Evolutionary conservation across 2,888 invertebrate genomes (phyloP), one percentile per base, ranked within the genome.

Genomic region (Hyposoter dolosus): DNA sequence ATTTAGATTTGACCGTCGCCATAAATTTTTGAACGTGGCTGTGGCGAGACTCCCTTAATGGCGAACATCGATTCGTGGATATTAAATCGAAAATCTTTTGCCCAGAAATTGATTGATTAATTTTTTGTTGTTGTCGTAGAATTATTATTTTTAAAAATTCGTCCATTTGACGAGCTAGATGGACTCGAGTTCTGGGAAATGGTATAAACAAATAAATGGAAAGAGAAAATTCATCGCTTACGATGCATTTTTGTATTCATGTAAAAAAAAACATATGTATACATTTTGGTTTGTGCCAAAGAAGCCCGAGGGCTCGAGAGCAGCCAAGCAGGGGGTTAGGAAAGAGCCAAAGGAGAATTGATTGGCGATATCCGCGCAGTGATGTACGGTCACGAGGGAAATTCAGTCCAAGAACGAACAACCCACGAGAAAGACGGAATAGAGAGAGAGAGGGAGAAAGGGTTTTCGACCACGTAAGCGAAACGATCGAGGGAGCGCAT

Each of bases 381-480:
- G 86, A 86, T 86, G 86, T 87, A 88, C 86, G 85, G 85, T 86
- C 88, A 87, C 87, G 83, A 87, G 88, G 88, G 88, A 88, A 88
- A 88, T 88, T 88, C 80, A 72, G 83, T 82, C 83, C 63, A 77
- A 56, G 79, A 71, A 60, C 15, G 71, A 66, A 50, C 40, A 68
- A 74, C 28, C 60, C 28, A 50, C 50, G 77, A 68, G 10, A 68
- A 56, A 56, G 68, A 60, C 19, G 43, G 60, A 45, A n/a, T 60
- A 63, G 68, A 47, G 63, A 63, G 66, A 35, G 32, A 35, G 56
- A 43, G 9, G 40, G 53, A 43, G 76, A 82, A 74, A 83, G 82
- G 79, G 69, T 84, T 85, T 87, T 88, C 88, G 87, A 84, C 83
- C 87, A 85, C 90, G 91, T 92, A 92, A 93, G 91, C 91, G 88